Evolutionary conservation across 2,113 vertebrate genomes (phyloP).

Genomic region (Nothobranchius furzeri): DNA sequence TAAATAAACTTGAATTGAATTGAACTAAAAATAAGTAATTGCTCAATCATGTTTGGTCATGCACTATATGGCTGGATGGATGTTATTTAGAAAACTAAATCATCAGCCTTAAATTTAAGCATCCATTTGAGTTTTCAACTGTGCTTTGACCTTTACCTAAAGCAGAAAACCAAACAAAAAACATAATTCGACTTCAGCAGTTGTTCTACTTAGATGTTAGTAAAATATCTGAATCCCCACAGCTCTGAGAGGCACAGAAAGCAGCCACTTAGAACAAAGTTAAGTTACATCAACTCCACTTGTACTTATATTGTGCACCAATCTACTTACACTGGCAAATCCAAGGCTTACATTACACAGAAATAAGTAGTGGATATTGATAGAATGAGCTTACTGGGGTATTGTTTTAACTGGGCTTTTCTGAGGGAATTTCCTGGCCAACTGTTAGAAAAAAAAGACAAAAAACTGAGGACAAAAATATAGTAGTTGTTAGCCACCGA

Average conservation of each 20-base stretch:
- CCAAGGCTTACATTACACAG: slow-evolving; percentile 74
- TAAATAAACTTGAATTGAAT: too few species aligned
- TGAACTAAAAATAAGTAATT: too few species aligned
- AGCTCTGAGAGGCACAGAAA: slow-evolving; percentile 30
- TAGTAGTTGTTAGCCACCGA: slow-evolving; percentile 62
- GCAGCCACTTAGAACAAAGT: slow-evolving; percentile 63
- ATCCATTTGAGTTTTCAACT: not conserved
- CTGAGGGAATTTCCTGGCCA: slow-evolving; percentile 62
- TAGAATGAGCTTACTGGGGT: slow-evolving; percentile 65
- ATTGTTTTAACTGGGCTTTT: slow-evolving; percentile 74
- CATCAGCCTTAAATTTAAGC: too few species aligned
- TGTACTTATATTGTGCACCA: slow-evolving; percentile 72
- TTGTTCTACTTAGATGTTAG: slow-evolving; percentile 26
- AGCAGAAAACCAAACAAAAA: not conserved
- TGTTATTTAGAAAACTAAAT: too few species aligned
- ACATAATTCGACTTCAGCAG: slow-evolving; percentile 5
- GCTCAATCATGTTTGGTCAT: too few species aligned
- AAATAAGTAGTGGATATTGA: slow-evolving; percentile 68
- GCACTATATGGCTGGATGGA: too few species aligned
- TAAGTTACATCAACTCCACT: slow-evolving; percentile 67
- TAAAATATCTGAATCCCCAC: slow-evolving; percentile 26
- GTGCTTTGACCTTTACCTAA: not conserved
- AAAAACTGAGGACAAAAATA: slow-evolving; percentile 68
- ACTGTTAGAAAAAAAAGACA: slow-evolving; percentile 43
- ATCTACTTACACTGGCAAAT: slow-evolving; percentile 77